Conservation (phyloP, 2,888 invertebrate genomes). For the Phaonia tiefii region DNA sequence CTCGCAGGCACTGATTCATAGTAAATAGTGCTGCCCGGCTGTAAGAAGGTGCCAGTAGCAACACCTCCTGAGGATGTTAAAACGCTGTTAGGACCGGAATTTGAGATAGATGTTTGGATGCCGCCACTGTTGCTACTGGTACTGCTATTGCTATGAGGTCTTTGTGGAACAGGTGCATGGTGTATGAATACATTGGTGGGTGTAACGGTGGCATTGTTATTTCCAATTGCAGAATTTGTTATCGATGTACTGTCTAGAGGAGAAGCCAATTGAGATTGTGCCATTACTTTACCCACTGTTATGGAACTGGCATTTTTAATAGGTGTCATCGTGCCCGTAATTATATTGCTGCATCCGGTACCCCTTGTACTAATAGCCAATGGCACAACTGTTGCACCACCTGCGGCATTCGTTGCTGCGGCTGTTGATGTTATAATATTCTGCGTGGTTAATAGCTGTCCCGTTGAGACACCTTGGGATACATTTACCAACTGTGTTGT, state of each 20-base stretch:
- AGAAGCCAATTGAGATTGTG: conserved; percentile 71
- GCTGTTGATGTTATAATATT: conserved; percentile 69
- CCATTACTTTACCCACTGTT: conserved; percentile 79
- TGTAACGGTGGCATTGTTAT: conserved; percentile 49
- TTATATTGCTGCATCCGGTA: conserved; percentile 73
- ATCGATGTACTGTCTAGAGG: conserved; percentile 52
- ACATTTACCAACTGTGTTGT: conserved; percentile 74
- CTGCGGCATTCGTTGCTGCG: conserved; percentile 69
- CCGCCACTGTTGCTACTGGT: conserved; percentile 61
- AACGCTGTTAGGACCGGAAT: conserved; percentile 64
- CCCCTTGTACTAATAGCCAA: conserved; percentile 76
- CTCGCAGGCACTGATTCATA: conserved; percentile 79
- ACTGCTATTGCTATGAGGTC: conserved; percentile 70
- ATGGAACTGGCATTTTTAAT: conserved; percentile 77
- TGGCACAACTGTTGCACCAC: conserved; percentile 78
- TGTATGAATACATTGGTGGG: conserved; percentile 76
- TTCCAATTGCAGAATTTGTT: conserved; percentile 26
- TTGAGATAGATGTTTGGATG: conserved; percentile 65
- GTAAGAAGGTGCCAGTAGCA: conserved; percentile 72
- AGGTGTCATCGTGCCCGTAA: conserved; percentile 79
- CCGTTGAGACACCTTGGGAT: conserved; percentile 68
- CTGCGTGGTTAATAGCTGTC: conserved; percentile 72
- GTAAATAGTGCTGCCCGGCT: conserved; percentile 78
- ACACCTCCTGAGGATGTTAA: conserved; percentile 68
- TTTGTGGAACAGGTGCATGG: conserved; percentile 68